Evolutionary conservation across 2,113 vertebrate genomes (phyloP).

Genomic region (Clarias gariepinus): DNA sequence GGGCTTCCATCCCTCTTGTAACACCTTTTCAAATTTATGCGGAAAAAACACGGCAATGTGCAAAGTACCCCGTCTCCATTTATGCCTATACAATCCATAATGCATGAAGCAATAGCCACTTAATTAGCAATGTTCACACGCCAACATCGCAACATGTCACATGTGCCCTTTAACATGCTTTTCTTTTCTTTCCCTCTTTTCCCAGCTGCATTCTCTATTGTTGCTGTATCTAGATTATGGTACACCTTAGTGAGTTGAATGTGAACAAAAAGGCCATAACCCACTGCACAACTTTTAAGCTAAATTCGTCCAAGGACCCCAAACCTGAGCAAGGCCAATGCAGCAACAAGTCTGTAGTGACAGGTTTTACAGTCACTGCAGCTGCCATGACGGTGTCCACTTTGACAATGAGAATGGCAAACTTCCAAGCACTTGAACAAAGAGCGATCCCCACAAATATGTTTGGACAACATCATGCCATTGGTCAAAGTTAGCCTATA

Average conservation of each 20-base stretch:
- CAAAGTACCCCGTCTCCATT: conserved; percentile 12
- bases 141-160: conserved; percentile 14
- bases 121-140: conserved; percentile 20
- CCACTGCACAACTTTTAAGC: background rate
- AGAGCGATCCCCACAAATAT: background rate
- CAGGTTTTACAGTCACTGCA: conserved; percentile 25
- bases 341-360: background rate
- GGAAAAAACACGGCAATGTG: background rate
- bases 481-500: background rate
- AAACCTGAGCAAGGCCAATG: conserved; percentile 1
- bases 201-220: background rate
- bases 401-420: conserved; percentile 28
- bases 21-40: conserved; percentile 11
- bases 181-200: background rate
- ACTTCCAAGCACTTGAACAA: background rate
- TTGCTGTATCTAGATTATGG: background rate
- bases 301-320: conserved; percentile 24
- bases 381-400: conserved; percentile 15
- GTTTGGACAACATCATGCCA: background rate
- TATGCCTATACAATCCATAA: conserved; percentile 17
- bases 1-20: conserved; percentile 4
- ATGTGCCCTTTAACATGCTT: background rate
- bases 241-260: background rate
- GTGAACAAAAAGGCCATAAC: background rate
- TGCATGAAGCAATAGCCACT: conserved; percentile 19